Base-by-base conservation (phyloP, 2,113 vertebrate species). In the Brevimyrus niger region DNA sequence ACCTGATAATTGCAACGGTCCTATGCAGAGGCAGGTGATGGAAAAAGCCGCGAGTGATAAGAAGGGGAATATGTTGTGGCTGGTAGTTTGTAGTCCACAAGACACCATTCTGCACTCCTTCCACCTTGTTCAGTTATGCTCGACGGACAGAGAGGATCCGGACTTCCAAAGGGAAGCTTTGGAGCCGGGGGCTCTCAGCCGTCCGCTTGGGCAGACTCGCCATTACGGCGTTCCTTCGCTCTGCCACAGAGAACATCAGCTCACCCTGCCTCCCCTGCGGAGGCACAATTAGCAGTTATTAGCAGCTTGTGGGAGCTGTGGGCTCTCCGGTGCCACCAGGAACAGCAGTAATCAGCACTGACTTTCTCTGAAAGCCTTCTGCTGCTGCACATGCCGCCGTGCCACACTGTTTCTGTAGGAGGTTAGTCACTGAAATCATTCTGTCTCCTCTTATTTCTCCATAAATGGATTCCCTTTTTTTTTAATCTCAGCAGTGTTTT, bases 281-380 rank as follows among this genome's bases (percentile, higher is more conserved):
- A 35, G 92, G 89, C 88, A 92, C 94, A 94, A 95, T 95, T 95
- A 95, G 93, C 94, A 93, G 93, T 94, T 94, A 95, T 95, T 95
- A 95, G 93, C 90, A 91, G 94, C 92, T 92, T 86, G 91, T 90
- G 91, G 92, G 89, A 92, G 44, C 46, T 13, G 84, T 38, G 48
- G 47, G 83, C 50, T 46, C 19, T 86, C 7, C 46, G 23, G 46
- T 13, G 53, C 85, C 47, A 91, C 11, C n/a, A 84, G 88, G 87
- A 23, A 87, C 87, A 89, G 89, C 82, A 65, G 90, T 93, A 92
- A 94, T 93, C 92, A 94, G 73, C 88, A 91, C 87, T 89, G 90
- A 83, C 50, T 91, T 91, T 90, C 82, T 69, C 91, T 89, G 83
- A 42, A 73, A 35, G 35, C 86, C 44, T n/a, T 80, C 46, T 38